A percentile compares a stretch with the other conserved stretches of the same genome.
Evolutionary conservation across 2,888 invertebrate genomes (phyloP).

Genomic region (Trichopria drosophilae): DNA sequence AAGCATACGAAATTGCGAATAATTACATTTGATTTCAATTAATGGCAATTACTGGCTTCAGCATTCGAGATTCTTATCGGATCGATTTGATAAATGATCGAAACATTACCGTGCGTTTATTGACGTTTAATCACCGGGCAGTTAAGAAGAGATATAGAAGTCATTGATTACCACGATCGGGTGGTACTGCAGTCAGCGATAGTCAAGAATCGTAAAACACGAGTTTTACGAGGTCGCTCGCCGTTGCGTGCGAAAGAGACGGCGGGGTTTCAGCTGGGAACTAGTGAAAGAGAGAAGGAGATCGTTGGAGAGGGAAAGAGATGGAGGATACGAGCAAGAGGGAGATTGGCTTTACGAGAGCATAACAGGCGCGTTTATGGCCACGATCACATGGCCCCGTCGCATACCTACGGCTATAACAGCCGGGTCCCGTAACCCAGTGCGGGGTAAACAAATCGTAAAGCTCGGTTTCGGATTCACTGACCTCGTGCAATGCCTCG

Average conservation of each 20-base stretch:
- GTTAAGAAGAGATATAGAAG: constrained; percentile 7
- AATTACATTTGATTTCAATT: too few relatives aligned
- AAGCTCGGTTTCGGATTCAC: constrained; percentile 57
- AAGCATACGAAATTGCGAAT: too few relatives aligned
- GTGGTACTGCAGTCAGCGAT: constrained; percentile 51
- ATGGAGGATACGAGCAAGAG: constrained; percentile 37
- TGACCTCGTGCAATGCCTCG: constrained; percentile 53
- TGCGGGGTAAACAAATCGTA: constrained; percentile 59
- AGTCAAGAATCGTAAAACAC: constrained; percentile 56
- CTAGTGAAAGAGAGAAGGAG: constrained; percentile 24
- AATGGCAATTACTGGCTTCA: too few relatives aligned
- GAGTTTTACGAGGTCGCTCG: constrained; percentile 54
- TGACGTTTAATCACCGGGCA: too few relatives aligned
- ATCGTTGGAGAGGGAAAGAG: constrained; percentile 17
- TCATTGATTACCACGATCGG: constrained; percentile 42
- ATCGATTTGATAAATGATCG: too few relatives aligned
- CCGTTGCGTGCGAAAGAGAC: constrained; percentile 31
- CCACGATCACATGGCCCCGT: constrained; percentile 55
- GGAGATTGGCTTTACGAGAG: constrained; percentile 57
- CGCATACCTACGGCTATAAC: constrained; percentile 56
- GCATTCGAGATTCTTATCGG: too few relatives aligned
- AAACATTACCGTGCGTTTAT: too few relatives aligned
- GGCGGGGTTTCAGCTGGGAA: constrained; percentile 5
- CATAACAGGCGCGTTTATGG: constrained; percentile 59
- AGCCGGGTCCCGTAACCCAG: constrained; percentile 56